phyloP scores from a whole-genome alignment of 2,113 vertebrate genomes.

The Psilopsiagon aurifrons region DNA sequence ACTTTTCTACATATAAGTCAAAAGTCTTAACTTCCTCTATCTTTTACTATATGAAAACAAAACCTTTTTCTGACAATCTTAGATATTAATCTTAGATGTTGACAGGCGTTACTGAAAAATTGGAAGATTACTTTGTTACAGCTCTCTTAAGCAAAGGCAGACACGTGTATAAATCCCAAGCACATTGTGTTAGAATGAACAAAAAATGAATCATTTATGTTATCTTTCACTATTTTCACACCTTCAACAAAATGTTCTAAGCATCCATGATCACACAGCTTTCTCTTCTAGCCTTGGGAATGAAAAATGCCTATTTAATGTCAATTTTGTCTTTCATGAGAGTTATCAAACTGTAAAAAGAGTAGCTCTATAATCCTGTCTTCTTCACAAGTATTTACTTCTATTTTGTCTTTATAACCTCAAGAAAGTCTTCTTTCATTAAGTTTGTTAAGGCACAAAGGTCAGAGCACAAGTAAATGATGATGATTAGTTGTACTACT shows the following conservation, averaged over 20 bases:
- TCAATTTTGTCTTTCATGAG: background rate
- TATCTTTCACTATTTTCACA: background rate
- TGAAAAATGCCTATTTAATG: background rate
- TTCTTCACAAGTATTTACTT: background rate
- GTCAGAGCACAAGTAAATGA: background rate
- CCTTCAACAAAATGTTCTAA: background rate
- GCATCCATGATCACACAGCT: fast-evolving
- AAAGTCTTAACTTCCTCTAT: background rate
- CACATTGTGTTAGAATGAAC: background rate
- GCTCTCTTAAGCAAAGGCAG: fast-evolving
- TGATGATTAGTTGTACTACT: background rate
- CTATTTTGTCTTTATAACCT: background rate
- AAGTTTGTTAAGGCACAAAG: background rate
- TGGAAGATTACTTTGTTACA: background rate
- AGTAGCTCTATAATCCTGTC: background rate
- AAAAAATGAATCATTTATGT: background rate
- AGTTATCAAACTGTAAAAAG: background rate
- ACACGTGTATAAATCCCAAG: background rate
- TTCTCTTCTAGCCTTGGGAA: background rate
- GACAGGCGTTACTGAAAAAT: background rate
- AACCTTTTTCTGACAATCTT: background rate
- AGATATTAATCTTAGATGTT: background rate
- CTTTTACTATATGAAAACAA: background rate
- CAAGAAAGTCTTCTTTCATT: background rate
- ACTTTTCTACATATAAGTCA: background rate